Evolutionary conservation across 2,797 vertebrate genomes (phyloP), one percentile per base, ranked within the genome.

Genomic region (Mycteria americana): DNA sequence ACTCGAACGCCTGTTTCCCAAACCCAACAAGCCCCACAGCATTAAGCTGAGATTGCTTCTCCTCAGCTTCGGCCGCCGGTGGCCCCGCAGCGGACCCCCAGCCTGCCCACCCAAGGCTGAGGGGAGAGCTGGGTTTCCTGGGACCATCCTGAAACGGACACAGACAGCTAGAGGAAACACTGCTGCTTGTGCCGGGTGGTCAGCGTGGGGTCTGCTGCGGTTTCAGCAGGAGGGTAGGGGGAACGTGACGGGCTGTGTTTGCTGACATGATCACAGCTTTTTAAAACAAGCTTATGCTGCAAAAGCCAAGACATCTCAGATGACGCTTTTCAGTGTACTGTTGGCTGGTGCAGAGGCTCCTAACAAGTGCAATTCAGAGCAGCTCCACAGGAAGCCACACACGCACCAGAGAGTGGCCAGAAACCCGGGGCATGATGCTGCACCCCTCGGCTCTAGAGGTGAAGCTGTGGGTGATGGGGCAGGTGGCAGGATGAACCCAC

Each of bases 1-100:
- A 46, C 27, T 87, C 3, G 1, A 43, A 1, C 0, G 35, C 57
- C 25, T 43, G 10, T 19, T 19, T 91, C 39, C 35, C 28, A 70
- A 80, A 70, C 24, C 7, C 41, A 46, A 7, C 0, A 1, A 94
- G 16, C 10, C 50, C 35, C 1, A 0, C 22, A 51, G 30, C 22
- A 5, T 13, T 69, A 59, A 45, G 43, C 18, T 53, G 75, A 70
- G 37, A 35, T 45, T 54, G 60, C 10, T 72, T 56, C 31, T 63
- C 31, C 41, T 84, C 7, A 11, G 14, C 35, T 39, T 85, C 68
- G 64, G 23, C 37, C 2, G 2, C 37, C 2, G 1, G 17, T 0
- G 1, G 33, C 45, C n/a, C 31, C 0, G 1, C 11, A 4, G 30
- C 7, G 23, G 43, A 50, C 12, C 12, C 17, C 14, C 0, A 4